A percentile compares a stretch with the other conserved stretches of the same genome.
Evolutionary conservation across 2,113 vertebrate species (phyloP).

Genomic region (Microcebus tavaratra): DNA sequence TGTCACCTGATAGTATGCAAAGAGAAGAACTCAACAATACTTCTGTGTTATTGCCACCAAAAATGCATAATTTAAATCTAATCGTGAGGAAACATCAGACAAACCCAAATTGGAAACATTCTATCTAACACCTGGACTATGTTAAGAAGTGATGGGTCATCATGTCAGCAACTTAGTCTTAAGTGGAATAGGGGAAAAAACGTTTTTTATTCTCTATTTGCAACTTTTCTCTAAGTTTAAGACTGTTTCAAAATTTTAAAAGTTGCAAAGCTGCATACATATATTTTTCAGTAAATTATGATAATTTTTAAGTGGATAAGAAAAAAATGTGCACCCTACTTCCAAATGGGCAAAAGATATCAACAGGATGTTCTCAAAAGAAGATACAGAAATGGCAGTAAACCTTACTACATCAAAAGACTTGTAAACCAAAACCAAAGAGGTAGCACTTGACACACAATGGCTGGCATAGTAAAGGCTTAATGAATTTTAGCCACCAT

Average conservation of each 20-base stretch:
- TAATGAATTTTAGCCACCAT: not conserved
- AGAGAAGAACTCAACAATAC: not conserved
- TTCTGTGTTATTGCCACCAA: not conserved
- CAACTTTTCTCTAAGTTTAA: not conserved
- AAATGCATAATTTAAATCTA: not conserved
- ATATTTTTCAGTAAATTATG: not conserved
- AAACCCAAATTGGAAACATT: not conserved
- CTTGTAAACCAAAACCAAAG: not conserved
- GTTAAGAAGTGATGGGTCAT: not conserved
- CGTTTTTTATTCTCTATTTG: not conserved
- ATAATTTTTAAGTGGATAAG: not conserved
- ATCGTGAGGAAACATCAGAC: not conserved
- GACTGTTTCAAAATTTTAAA: not conserved
- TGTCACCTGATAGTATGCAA: not conserved
- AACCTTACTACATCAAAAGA: not conserved
- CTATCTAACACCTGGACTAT: not conserved
- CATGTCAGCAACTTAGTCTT: not conserved
- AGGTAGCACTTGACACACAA: not conserved
- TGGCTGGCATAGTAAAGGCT: not conserved
- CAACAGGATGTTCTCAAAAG: not conserved
- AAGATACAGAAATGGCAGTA: not conserved
- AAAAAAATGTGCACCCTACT: not conserved
- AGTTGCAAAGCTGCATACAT: not conserved
- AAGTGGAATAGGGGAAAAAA: not conserved
- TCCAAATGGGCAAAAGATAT: not conserved